Conservation (phyloP, 2,888 invertebrate species). For the Brenthis hecate region DNA sequence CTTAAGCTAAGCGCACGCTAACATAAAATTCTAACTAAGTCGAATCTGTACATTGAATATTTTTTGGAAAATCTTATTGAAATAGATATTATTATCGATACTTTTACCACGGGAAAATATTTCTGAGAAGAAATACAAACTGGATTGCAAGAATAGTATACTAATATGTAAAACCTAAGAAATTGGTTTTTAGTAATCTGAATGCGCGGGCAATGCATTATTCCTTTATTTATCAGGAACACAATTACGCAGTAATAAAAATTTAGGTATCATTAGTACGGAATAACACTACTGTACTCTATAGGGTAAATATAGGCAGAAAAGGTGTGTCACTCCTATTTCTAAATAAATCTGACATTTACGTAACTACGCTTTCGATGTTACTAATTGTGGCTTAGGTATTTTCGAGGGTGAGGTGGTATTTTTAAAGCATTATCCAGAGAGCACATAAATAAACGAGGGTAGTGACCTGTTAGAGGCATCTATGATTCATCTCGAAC, state of each 20-base stretch:
- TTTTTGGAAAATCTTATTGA: too few relatives aligned
- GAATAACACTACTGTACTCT: constrained; percentile 3
- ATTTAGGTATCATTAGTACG: constrained; percentile 7
- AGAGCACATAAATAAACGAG: constrained; percentile 65
- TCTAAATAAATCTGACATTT: constrained; percentile 23
- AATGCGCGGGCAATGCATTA: too few relatives aligned
- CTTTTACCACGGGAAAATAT: too few relatives aligned
- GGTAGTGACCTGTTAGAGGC: constrained; percentile 70
- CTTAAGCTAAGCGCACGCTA: not conserved
- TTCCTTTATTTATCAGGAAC: constrained; percentile 9
- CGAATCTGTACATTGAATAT: too few relatives aligned
- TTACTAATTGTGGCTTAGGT: constrained; percentile 35
- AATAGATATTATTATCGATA: too few relatives aligned
- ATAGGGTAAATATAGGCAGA: constrained; percentile 12
- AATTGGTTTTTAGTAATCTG: too few relatives aligned
- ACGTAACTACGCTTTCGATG: constrained; percentile 26
- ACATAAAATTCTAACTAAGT: too few relatives aligned
- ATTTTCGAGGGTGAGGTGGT: constrained; percentile 38
- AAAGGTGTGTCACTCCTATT: constrained; percentile 18
- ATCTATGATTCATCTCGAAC: constrained; percentile 79
- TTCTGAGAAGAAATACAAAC: too few relatives aligned
- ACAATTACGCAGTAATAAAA: constrained; percentile 14
- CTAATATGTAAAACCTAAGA: too few relatives aligned
- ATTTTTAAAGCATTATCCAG: constrained; percentile 44
- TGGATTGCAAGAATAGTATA: too few relatives aligned